Evolutionary conservation across 2,113 vertebrate genomes (phyloP), one percentile per base, ranked within the genome.

Genomic region (Heterotis niloticus): DNA sequence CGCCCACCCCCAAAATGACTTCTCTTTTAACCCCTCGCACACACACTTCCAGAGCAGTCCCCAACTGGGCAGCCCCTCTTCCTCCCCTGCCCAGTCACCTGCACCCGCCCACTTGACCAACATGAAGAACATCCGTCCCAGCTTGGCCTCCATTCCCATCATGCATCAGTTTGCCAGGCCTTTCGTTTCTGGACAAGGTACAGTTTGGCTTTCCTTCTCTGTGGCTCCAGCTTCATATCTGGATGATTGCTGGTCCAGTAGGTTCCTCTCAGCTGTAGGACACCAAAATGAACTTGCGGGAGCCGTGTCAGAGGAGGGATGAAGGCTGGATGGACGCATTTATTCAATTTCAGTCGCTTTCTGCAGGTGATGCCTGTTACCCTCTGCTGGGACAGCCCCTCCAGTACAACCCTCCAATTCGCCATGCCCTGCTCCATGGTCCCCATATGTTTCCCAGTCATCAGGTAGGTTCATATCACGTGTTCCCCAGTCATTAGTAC

Each of bases 301-400:
- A 44, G 7, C 34, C 34, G 7, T 4, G 34, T 44, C 34, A 7
- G 34, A 44, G 34, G 34, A 44, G 34, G 34, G 34, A 2, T 44
- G 34, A 44, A 7, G 34, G 34, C 34, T 44, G 34, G 34, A 44
- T 44, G 34, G 34, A n/a, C n/a, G 34, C 34, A 44, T 2, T 44
- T 44, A 44, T 4, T 44, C 34, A 2, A 2, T 44, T 44, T n/a
- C n/a, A 3, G 9, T 20, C 52, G 0, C 84, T 82, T 23, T 82
- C 34, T 89, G 29, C 84, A 99, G 97, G 95, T 92, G 97, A 99
- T 88, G 86, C 90, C 54, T 94, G 95, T 88, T 98, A 94, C 81
- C 96, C 96, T 57, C 88, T 99, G 82, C 92, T 99, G 85, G 96
- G 96, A 83, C 97, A 96, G 26, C 95, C 96, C 84, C 92, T 99